Conservation (phyloP, 2,113 vertebrate genomes). For the Ariopsis seemanni region DNA sequence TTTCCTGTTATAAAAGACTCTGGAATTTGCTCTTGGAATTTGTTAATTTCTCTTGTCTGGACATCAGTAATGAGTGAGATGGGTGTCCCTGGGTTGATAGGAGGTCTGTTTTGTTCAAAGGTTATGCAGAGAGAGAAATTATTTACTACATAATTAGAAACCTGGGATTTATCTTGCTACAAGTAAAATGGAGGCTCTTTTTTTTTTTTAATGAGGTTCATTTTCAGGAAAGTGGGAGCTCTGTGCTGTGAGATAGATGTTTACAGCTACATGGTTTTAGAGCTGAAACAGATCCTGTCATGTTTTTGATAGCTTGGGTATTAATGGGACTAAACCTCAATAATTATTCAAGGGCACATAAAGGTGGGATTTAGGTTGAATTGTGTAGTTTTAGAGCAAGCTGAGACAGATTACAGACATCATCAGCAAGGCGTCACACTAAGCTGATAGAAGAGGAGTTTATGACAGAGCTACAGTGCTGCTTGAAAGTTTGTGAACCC, state of each 20-base stretch:
- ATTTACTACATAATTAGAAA: neutral
- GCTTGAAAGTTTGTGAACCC: no score
- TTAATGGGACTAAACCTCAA: neutral
- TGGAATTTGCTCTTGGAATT: neutral
- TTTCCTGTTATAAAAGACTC: neutral
- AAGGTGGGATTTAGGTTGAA: neutral
- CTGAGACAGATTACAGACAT: neutral
- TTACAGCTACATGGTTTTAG: slow-evolving; percentile 6
- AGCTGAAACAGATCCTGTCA: neutral
- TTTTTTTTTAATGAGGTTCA: neutral
- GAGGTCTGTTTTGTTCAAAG: neutral
- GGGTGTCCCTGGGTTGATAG: neutral
- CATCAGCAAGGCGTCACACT: neutral
- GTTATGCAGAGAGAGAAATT: neutral
- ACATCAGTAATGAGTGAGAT: neutral
- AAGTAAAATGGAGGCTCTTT: neutral
- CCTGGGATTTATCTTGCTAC: neutral
- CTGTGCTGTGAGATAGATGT: neutral
- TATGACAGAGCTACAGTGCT: neutral
- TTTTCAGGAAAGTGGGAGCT: neutral
- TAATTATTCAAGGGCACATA: neutral
- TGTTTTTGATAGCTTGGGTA: neutral
- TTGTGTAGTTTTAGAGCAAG: neutral
- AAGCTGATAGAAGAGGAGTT: neutral
- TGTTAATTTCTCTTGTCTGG: neutral